These are phyloP conservation scores for Pelobates fuscus DNA, from an alignment of 2,113 vertebrate genomes.

Conservation along the genomic window DNA sequence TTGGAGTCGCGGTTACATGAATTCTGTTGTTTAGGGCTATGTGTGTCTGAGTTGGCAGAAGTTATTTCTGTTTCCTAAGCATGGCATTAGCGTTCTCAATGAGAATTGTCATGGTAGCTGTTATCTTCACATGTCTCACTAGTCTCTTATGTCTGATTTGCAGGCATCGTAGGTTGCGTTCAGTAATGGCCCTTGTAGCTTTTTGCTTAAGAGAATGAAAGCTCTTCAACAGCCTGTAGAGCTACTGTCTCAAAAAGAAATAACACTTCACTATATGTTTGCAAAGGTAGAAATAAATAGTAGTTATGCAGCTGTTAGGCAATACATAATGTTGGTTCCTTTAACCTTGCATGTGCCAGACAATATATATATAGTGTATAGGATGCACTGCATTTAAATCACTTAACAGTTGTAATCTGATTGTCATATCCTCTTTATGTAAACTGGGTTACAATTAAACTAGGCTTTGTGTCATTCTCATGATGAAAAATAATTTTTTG, in stretches of 20 bases:
- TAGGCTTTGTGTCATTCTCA: too few relatives aligned
- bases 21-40: too few relatives aligned
- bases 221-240: slow-evolving; percentile 21
- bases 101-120: slow-evolving; percentile 20
- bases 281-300: slow-evolving; percentile 9
- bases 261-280: slow-evolving; percentile 21
- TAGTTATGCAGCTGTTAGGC: slow-evolving; percentile 1
- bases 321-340: not conserved
- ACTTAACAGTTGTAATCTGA: too few relatives aligned
- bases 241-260: slow-evolving; percentile 15
- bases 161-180: not conserved
- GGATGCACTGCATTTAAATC: too few relatives aligned
- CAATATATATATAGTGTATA: too few relatives aligned
- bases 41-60: slow-evolving; percentile 9
- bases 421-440: too few relatives aligned
- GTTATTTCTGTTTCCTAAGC: slow-evolving; percentile 5
- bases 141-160: not conserved
- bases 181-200: slow-evolving; percentile 21
- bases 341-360: not conserved
- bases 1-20: too few relatives aligned
- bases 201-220: slow-evolving; percentile 14
- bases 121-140: slow-evolving; percentile 19
- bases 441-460: too few relatives aligned
- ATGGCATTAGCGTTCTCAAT: slow-evolving; percentile 3
- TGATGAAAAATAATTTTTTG: too few relatives aligned